These are phyloP conservation scores for Boloria euphrosyne DNA, from an alignment of 2,888 invertebrate species.

Conservation along the genomic window DNA sequence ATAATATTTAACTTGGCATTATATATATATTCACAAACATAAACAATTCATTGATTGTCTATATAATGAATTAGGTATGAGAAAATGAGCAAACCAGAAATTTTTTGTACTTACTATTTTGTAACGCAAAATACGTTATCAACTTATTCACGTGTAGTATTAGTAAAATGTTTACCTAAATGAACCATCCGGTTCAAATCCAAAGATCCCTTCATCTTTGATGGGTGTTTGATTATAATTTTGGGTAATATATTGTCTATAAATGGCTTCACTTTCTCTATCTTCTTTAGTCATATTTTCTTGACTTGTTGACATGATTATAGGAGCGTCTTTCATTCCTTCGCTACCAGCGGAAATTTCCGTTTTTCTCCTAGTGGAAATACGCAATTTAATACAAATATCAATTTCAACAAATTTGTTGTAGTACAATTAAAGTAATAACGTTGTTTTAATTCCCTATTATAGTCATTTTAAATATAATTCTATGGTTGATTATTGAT, in stretches of 20 bases:
- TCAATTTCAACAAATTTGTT: neutral
- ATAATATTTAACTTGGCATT: too few relatives aligned
- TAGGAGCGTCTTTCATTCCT: slow-evolving; percentile 73
- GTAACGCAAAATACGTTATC: neutral
- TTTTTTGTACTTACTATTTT: neutral
- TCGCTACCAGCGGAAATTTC: slow-evolving; percentile 74
- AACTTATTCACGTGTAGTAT: slow-evolving; percentile 10
- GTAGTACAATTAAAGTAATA: too few relatives aligned
- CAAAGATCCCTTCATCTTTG: slow-evolving; percentile 83
- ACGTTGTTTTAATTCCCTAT: too few relatives aligned
- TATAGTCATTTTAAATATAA: too few relatives aligned
- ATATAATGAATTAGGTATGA: too few relatives aligned
- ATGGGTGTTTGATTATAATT: slow-evolving; percentile 83
- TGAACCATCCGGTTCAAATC: slow-evolving; percentile 77
- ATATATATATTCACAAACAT: too few relatives aligned
- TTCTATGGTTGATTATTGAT: too few relatives aligned
- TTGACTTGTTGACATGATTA: slow-evolving; percentile 83
- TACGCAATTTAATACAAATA: neutral
- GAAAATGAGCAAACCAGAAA: neutral
- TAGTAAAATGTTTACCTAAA: slow-evolving; percentile 62
- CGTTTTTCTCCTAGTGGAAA: slow-evolving; percentile 66
- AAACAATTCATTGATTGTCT: too few relatives aligned
- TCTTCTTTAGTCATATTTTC: slow-evolving; percentile 83
- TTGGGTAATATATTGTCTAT: slow-evolving; percentile 69
- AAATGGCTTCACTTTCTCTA: slow-evolving; percentile 71